A percentile compares a stretch with the other conserved stretches of the same genome.
These are phyloP conservation scores for Zophobas atratus DNA, from an alignment of 1,140 invertebrate genomes.

Conservation along the genomic window DNA sequence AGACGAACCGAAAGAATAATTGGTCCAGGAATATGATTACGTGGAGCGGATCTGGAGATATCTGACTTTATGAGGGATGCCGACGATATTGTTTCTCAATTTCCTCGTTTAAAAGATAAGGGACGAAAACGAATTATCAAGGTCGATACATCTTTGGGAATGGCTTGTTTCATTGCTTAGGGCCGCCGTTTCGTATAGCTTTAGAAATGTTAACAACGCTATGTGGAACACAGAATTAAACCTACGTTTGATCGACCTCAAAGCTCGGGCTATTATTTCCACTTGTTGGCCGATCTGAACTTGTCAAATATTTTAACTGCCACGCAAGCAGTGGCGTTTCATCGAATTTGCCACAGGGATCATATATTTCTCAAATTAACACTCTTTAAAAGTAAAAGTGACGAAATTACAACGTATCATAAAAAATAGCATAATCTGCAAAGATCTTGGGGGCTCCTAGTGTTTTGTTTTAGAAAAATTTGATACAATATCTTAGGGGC, in stretches of 20 bases:
- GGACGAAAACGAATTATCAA: not conserved
- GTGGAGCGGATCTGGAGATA: not conserved
- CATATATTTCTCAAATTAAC: no score
- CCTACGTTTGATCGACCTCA: conserved; percentile 1
- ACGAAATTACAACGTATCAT: no score
- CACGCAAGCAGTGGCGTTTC: not conserved
- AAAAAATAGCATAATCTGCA: no score
- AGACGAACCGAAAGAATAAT: not conserved
- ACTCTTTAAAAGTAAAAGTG: no score
- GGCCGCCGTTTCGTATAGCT: not conserved
- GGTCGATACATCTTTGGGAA: not conserved
- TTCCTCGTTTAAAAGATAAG: not conserved
- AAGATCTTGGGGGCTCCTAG: no score
- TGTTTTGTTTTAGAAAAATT: no score
- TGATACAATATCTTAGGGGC: no score
- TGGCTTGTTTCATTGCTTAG: not conserved
- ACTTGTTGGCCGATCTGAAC: not conserved
- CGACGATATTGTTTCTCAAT: conserved; percentile 6
- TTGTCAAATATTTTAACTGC: not conserved
- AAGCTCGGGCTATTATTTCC: conserved; percentile 3
- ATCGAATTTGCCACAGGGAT: no score
- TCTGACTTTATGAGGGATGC: not conserved
- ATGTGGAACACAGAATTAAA: not conserved
- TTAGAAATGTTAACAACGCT: not conserved
- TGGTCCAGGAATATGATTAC: not conserved